Base-by-base conservation (phyloP, 2,888 invertebrate species). In the Petrolisthes manimaculis region DNA sequence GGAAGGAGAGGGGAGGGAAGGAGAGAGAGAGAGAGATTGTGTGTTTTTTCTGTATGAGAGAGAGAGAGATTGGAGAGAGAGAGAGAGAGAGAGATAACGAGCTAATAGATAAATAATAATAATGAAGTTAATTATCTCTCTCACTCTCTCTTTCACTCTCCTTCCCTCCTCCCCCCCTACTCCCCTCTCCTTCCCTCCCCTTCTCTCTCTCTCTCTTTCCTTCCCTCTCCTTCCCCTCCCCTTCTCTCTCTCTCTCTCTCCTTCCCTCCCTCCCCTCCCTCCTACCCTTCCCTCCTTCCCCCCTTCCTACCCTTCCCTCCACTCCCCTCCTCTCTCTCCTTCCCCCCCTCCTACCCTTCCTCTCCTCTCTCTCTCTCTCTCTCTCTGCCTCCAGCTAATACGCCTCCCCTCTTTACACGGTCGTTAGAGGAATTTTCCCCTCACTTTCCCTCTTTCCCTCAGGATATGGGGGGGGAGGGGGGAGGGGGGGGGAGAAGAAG, bases 211-310 rank as follows among this genome's bases (percentile, higher is more conserved):
- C 4, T 51, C 51, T 51, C 37, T 9, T 12, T 9, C 5, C 51
- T 51, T 18, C 37, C 51, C 14, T 8, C 51, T 51, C 14, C 14
- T 8, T 51, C 18, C 77, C 37, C 51, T 77, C 77, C 37, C 77
- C 51, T 51, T 77, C 77, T 37, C 51, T 77, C 77, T 51, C 51
- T 51, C 51, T 77, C 77, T 51, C 77, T 77, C 77, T 77, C 77
- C 12, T 18, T 51, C 51, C 18, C 51, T 51, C 51, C 51, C 77
- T 18, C 51, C 51, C 51, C 51, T 51, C 51, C 51, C 51, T 51
- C 18, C 77, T 51, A 24, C 18, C 77, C 51, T 18, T 77, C 77
- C 24, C 77, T 37, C 51, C 24, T 37, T 77, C 51, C 12, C 18
- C 51, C 51, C 37, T 5, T 21, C n/a, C 21, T 74, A 5, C 78